phyloP scores from a whole-genome alignment of 2,113 vertebrate species.

The Dipodomys stephensi region DNA sequence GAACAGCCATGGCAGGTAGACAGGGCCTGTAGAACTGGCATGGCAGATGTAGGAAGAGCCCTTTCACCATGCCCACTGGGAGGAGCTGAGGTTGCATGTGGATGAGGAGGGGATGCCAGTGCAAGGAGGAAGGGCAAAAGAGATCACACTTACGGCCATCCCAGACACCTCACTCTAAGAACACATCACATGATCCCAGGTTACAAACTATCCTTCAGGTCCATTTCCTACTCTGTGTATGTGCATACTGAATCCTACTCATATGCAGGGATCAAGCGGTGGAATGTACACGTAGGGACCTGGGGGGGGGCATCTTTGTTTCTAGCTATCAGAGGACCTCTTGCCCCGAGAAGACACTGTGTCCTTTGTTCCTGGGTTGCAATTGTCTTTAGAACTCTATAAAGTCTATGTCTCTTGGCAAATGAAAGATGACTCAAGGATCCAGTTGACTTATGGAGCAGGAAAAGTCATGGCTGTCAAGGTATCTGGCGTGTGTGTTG shows the following conservation, averaged over 20 bases:
- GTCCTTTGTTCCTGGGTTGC: constrained; percentile 6
- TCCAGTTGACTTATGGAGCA: not conserved
- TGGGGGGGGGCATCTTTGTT: not conserved
- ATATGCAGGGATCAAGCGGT: not conserved
- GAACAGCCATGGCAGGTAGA: not conserved
- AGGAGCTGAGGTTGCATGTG: too few species aligned
- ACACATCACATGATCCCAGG: not conserved
- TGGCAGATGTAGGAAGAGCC: not conserved
- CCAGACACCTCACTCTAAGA: not conserved
- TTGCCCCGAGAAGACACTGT: constrained; percentile 12
- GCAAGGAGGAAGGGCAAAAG: not conserved
- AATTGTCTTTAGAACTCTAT: constrained; percentile 8
- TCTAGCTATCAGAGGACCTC: not conserved
- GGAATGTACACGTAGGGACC: too few species aligned
- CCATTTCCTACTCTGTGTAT: not conserved
- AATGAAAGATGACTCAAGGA: not conserved
- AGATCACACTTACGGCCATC: not conserved
- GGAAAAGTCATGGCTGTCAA: not conserved
- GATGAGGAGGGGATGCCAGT: fast-evolving
- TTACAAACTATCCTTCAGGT: not conserved
- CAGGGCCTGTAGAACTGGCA: not conserved
- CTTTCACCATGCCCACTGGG: too few species aligned
- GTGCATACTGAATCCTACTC: not conserved
- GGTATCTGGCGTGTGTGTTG: not conserved
- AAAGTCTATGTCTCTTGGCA: not conserved